Base-by-base conservation (phyloP, 2,113 vertebrate genomes). In the Psettodes erumei region DNA sequence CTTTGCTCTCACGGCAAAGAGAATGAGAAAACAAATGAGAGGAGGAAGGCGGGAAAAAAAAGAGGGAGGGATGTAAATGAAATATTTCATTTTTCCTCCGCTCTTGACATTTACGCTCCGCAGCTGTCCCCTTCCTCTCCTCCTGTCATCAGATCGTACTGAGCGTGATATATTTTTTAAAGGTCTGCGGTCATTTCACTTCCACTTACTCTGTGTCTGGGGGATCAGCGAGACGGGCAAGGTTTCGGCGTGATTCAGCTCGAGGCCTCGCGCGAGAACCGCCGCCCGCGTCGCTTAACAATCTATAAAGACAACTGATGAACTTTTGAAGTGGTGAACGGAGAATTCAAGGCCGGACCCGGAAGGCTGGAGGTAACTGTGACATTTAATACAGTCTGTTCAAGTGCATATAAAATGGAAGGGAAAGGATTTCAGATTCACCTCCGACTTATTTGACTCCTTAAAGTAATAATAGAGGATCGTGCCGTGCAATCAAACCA, bases 251-350 rank as follows among this genome's bases (percentile, higher is more conserved):
- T 76, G 79, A 82, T 76, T 82, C 76, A 75, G 16, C 67, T 61
- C 0, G 16, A 77, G 30, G 47, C 58, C 58, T 54, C 27, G 0
- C 21, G 38, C 60, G 47, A 38, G 27, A 51, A n/a, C 54, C 51
- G 32, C 56, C 74, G 21, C 27, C 58, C 25, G 71, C 18, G 7
- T 55, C 56, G 63, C 60, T 71, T 62, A 77, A 80, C 13, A 9
- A 64, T 71, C 68, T 66, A 70, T 66, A 77, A 80, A 73, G 83
- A 19, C 72, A 77, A 73, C 3, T 68, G 75, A 82, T 77, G 72
- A 83, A 80, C 58, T 69, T 79, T 37, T 56, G 54, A 56, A 65
- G 68, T 51, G 40, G 23, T 1, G 28, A 55, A 28, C 35, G 5
- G 45, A 54, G 45, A 60, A 65, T 16, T 70, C 56, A 61, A 21